Conservation (phyloP, 2,888 invertebrate species). For the Ectropis crepuscularia region DNA sequence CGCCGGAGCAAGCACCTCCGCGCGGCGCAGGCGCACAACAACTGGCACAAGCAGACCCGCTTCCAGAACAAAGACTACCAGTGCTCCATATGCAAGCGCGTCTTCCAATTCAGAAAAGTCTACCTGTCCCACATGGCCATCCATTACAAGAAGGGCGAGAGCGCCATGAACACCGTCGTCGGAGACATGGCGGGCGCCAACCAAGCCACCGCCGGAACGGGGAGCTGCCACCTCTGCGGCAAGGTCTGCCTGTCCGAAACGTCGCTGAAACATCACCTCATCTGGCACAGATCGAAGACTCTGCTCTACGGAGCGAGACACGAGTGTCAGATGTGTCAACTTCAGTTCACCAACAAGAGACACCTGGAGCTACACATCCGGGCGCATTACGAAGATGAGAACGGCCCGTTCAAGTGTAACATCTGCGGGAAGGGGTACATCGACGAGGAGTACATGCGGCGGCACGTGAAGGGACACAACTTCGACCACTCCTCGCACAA, state of each 20-base stretch:
- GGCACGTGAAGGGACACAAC: constrained; percentile 82
- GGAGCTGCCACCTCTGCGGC: constrained; percentile 75
- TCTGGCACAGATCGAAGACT: constrained; percentile 77
- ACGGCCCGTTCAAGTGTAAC: constrained; percentile 79
- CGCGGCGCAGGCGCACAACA: constrained; percentile 77
- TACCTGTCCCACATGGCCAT: constrained; percentile 79
- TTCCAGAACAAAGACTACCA: constrained; percentile 79
- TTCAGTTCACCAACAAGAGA: constrained; percentile 77
- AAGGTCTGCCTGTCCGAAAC: constrained; percentile 75
- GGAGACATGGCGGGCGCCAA: constrained; percentile 56
- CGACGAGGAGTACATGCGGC: constrained; percentile 76
- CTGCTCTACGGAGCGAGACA: constrained; percentile 72
- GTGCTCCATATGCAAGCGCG: constrained; percentile 77
- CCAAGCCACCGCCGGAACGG: constrained; percentile 58
- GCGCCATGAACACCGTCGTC: constrained; percentile 67
- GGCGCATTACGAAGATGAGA: constrained; percentile 79
- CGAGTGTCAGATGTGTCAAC: constrained; percentile 76
- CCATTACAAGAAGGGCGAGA: constrained; percentile 77
- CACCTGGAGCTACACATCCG: constrained; percentile 76
- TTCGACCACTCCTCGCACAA: constrained; percentile 74
- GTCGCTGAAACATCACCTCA: constrained; percentile 74
- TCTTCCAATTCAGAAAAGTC: constrained; percentile 74
- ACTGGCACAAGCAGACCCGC: constrained; percentile 79
- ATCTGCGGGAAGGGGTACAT: constrained; percentile 82
- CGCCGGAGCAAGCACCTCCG: constrained; percentile 77